Evolutionary conservation across 2,888 invertebrate species (phyloP), one percentile per base, ranked within the genome.

Genomic region (Lithosia quadra): DNA sequence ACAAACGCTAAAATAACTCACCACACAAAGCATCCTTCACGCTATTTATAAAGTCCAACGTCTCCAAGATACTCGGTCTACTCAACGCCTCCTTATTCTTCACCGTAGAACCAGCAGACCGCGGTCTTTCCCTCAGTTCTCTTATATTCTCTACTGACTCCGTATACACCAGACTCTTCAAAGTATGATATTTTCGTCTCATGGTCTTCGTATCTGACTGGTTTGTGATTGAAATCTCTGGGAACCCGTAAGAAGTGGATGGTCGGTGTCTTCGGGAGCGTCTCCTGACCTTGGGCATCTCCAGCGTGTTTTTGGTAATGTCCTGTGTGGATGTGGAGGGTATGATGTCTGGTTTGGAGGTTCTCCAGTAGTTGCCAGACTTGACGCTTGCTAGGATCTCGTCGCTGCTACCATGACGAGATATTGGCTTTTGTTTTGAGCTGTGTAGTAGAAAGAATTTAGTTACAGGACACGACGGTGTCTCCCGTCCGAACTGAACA

Each of bases 81-180:
- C 89, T 92, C 74, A 93, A 71, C 1, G 88, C 84, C 58, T 93
- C 92, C 69, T 90, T 92, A 67, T 89, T 88, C 81, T 91, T 91
- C 43, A 95, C 77, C 60, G 95, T 93, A 67, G 93, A 93, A 39
- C 95, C 94, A 22, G 94, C 94, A 72, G 95, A 95, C 75, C 93
- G 78, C 0, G 94, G 94, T 72, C 93, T 85, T 62, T 91, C 83
- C 68, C 91, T 86, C 84, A 94, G 74, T 78, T 93, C 93, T 65
- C 87, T 88, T 0, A 94, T 88, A 65, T 85, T 92, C 55, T 95
- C 95, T 71, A 93, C 92, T 0, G 92, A 91, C 28, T 94, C 95
- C 0, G 90, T 91, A 57, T 94, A 95, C 64, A 94, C 94, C 60
- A 95, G 73, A 73, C 92, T 95, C 78, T 88, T 88, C 62, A 89